Evolutionary conservation across 2,113 vertebrate species (phyloP), one percentile per base, ranked within the genome.

Genomic region (Benitochromis conjunctus): DNA sequence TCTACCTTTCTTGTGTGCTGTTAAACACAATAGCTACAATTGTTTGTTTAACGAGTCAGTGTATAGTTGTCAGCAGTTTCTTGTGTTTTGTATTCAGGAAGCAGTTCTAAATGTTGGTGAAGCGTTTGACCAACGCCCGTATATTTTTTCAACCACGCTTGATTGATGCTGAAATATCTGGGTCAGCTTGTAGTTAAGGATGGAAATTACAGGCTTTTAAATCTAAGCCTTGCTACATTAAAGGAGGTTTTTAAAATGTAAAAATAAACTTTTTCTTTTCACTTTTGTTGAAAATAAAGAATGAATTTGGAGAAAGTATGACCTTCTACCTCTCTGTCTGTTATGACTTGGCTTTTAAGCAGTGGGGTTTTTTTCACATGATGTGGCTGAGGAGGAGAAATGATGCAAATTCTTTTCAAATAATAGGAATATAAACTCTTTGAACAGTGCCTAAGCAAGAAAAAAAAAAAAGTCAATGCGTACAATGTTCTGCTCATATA

Each of bases 221-320:
- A 51, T 7, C 14, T 48, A 11, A 48, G 5, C 14, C 7, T 71
- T 11, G 14, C 41, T 48, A 48, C 41, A 48, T 74, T 74, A 48
- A 74, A 74, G 13, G 0, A 26, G 21, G 0, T 24, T 2, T 26
- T 24, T 5, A 0, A 53, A 13, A 2, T n/a, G n/a, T n/a, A n/a
- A n/a, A n/a, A n/a, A n/a, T n/a, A 0, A 34, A 71, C 41, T 46
- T 69, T 69, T 69, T 69, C 38, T 21, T 46, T 14, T 48, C 21
- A 46, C 66, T 29, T 48, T 48, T 46, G 14, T 0, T 48, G 14
- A 11, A 71, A 48, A 26, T 71, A 19, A 6, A 5, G 13, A 69
- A 43, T 43, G 38, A 14, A 43, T 69, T 69, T 69, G n/a, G 38
- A 74, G 5, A 74, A 74, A 74, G 18, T 74, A 2, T 0, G 69